Conservation (phyloP, 2,888 invertebrate species). For the Strigamia maritima region DNA sequence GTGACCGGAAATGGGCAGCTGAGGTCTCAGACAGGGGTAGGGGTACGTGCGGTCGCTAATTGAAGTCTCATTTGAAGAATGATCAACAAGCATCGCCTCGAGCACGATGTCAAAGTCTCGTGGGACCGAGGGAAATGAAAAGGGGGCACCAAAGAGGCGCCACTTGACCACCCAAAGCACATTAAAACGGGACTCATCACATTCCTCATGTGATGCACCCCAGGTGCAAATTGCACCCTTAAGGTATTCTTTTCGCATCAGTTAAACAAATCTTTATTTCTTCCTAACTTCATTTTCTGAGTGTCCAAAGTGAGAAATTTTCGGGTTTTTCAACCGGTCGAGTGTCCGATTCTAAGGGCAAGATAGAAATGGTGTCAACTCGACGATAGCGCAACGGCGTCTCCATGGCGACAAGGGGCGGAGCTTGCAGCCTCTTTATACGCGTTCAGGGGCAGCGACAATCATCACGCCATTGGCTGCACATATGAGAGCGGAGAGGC, state of each 20-base stretch:
- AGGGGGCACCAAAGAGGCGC: slow-evolving; percentile 32
- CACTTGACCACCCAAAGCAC: slow-evolving; percentile 34
- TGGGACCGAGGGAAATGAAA: slow-evolving; percentile 23
- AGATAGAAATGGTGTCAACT: slow-evolving; percentile 23
- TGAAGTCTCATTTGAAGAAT: slow-evolving; percentile 32
- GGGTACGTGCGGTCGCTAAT: background rate
- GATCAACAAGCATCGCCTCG: slow-evolving; percentile 27
- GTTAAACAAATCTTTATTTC: background rate
- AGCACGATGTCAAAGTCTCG: background rate
- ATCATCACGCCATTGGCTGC: slow-evolving; percentile 32
- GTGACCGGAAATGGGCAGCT: background rate
- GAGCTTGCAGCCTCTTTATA: background rate
- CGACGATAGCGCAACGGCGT: slow-evolving; percentile 31
- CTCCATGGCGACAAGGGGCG: slow-evolving; percentile 32
- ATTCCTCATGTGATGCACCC: slow-evolving; percentile 24
- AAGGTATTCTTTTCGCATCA: background rate
- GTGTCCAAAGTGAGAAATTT: too few relatives aligned
- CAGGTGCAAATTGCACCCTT: slow-evolving; percentile 30
- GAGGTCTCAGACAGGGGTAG: background rate
- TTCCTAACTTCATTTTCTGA: background rate
- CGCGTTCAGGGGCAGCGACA: slow-evolving; percentile 25
- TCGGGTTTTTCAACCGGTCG: background rate
- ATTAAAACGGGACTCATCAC: slow-evolving; percentile 17
- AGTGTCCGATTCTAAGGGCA: background rate
- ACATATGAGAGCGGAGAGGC: slow-evolving; percentile 24